A percentile compares a stretch with the other conserved stretches of the same genome.
Conservation (phyloP, 2,888 invertebrate species). For the Perizoma affinitatum region DNA sequence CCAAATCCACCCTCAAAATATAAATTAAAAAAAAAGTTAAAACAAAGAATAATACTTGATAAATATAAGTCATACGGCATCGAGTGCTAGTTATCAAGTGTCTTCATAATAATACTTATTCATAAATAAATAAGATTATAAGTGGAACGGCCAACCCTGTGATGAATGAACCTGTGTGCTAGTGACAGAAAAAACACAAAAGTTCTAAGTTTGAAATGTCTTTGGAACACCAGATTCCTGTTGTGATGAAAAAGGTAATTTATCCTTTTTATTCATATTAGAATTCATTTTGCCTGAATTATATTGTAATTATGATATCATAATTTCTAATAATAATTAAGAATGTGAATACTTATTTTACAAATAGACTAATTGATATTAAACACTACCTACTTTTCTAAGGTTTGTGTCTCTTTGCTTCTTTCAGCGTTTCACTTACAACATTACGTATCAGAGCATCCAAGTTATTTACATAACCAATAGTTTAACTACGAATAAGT, state of each 20-base stretch:
- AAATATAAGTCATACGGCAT: constrained; percentile 47
- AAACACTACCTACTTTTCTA: too few relatives aligned
- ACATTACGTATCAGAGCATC: constrained; percentile 6
- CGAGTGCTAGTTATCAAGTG: constrained; percentile 70
- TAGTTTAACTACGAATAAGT: constrained; percentile 26
- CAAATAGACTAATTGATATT: too few relatives aligned
- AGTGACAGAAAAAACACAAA: constrained; percentile 49
- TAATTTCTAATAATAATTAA: too few relatives aligned
- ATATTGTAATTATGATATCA: too few relatives aligned
- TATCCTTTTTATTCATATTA: too few relatives aligned
- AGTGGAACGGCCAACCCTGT: constrained; percentile 51
- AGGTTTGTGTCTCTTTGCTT: background rate
- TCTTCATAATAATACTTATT: constrained; percentile 52
- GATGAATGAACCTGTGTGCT: constrained; percentile 58
- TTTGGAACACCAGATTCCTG: constrained; percentile 74
- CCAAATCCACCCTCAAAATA: constrained; percentile 51
- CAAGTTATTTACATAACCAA: constrained; percentile 15
- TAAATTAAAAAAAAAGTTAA: constrained; percentile 33
- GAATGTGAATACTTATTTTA: too few relatives aligned
- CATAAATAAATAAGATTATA: constrained; percentile 56
- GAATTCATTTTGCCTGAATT: too few relatives aligned
- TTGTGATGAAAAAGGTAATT: constrained; percentile 74
- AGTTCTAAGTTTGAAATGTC: constrained; percentile 75
- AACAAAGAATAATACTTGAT: constrained; percentile 35
- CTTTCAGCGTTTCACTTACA: background rate